Percentiles rank a stretch among this genome's conserved stretches.
Evolutionary conservation across 2,888 invertebrate genomes (phyloP).

Genomic region (Ferdinandea cuprea): DNA sequence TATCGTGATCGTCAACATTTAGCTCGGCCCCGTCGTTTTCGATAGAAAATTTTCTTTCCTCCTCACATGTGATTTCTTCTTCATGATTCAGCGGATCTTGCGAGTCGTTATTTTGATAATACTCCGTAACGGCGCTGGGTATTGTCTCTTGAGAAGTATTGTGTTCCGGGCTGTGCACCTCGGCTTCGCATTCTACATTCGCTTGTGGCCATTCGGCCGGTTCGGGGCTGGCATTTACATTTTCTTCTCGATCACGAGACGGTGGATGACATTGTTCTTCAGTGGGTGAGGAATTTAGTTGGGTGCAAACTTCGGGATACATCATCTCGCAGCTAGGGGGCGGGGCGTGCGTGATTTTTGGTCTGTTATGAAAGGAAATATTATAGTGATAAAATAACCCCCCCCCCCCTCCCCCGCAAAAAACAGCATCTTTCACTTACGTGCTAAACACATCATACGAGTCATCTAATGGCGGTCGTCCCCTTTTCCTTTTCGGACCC

Average conservation of each 20-base stretch:
- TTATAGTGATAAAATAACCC: no score
- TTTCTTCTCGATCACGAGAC: conserved; percentile 29
- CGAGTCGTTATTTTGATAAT: conserved; percentile 49
- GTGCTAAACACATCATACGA: conserved; percentile 82
- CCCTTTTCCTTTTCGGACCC: conserved; percentile 86
- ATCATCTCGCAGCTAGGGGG: conserved; percentile 54
- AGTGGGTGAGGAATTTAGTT: conserved; percentile 36
- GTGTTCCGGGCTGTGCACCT: conserved; percentile 20
- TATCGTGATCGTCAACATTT: conserved; percentile 44
- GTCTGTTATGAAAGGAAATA: conserved; percentile 16
- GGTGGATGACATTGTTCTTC: conserved; percentile 25
- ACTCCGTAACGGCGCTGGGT: conserved; percentile 42
- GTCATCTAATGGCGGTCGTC: conserved; percentile 87
- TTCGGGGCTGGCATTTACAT: conserved; percentile 16
- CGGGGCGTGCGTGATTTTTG: conserved; percentile 39
- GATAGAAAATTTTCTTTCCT: conserved; percentile 54
- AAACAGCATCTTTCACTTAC: conserved; percentile 76
- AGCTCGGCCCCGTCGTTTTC: conserved; percentile 48
- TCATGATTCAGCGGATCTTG: conserved; percentile 34
- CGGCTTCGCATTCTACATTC: conserved; percentile 22
- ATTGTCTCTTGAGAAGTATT: conserved; percentile 28
- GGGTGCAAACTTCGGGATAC: conserved; percentile 54
- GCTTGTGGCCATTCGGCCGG: conserved; percentile 43
- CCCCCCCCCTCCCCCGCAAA: no score
- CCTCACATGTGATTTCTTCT: conserved; percentile 36